A percentile compares a stretch with the other conserved stretches of the same genome.
Conservation (phyloP, 2,113 vertebrate genomes). For the Seriola aureovittata region DNA sequence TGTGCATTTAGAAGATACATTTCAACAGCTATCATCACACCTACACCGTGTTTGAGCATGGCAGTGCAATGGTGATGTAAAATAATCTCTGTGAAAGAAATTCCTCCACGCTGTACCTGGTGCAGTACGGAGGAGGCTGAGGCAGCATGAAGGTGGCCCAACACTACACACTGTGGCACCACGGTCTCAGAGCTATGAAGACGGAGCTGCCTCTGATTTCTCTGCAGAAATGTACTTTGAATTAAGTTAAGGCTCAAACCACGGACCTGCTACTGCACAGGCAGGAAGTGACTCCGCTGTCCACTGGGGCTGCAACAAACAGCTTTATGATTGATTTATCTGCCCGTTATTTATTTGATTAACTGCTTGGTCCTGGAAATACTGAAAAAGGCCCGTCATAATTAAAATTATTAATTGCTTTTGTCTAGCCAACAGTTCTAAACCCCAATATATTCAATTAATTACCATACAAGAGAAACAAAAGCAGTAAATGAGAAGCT, state of each 20-base stretch:
- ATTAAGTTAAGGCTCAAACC: background rate
- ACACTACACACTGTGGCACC: conserved; percentile 12
- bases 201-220: conserved; percentile 18
- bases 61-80: conserved; percentile 48
- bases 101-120: conserved; percentile 23
- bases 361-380: background rate
- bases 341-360: background rate
- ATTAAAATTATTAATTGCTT: background rate
- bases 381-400: background rate
- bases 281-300: background rate
- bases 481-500: background rate
- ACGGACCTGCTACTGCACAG: background rate
- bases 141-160: conserved; percentile 52
- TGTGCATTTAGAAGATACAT: conserved; percentile 49
- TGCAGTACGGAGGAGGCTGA: conserved; percentile 57
- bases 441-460: background rate
- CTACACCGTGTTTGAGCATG: conserved; percentile 27
- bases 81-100: conserved; percentile 52
- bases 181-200: conserved; percentile 10
- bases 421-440: background rate
- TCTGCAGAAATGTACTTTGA: conserved; percentile 29
- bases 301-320: background rate
- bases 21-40: conserved; percentile 41
- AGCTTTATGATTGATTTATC: background rate
- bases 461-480: background rate